phyloP scores from a whole-genome alignment of 2,113 vertebrate species.

The Sinocyclocheilus anshuiensis region DNA sequence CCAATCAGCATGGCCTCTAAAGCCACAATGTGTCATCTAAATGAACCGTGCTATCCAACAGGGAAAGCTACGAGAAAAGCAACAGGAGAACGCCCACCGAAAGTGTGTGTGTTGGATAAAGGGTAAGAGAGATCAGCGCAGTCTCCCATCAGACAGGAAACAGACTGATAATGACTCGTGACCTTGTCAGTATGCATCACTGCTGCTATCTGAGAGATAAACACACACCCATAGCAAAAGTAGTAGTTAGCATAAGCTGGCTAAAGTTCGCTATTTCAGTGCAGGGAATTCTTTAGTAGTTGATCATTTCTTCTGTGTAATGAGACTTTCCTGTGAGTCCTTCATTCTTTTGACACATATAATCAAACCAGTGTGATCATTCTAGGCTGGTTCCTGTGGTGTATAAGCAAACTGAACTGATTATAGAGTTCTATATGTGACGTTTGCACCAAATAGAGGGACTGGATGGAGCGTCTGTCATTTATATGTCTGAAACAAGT shows the following conservation, averaged over 20 bases:
- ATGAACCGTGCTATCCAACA: slow-evolving; percentile 45
- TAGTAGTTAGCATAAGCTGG: not conserved
- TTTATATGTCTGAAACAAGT: not conserved
- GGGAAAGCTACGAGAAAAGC: slow-evolving; percentile 1
- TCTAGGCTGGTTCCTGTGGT: not conserved
- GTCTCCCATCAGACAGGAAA: slow-evolving; percentile 46
- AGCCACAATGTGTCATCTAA: slow-evolving; percentile 39
- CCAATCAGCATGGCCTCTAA: slow-evolving; percentile 43
- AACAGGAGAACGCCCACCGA: slow-evolving; percentile 38
- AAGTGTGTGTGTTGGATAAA: slow-evolving; percentile 35
- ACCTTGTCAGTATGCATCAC: slow-evolving; percentile 27
- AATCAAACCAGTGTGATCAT: not conserved
- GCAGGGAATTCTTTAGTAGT: not conserved
- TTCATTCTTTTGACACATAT: not conserved
- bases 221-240: slow-evolving; percentile 1
- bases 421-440: not conserved
- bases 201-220: slow-evolving; percentile 15
- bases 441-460: not conserved
- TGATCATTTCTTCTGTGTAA: not conserved
- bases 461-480: not conserved
- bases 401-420: not conserved
- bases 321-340: not conserved
- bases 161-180: slow-evolving; percentile 56
- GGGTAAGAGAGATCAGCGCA: slow-evolving; percentile 21
- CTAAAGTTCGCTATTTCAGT: not conserved